Evolutionary conservation across 2,797 vertebrate genomes (phyloP).

Genomic region (Dendrocincla tyrannina): DNA sequence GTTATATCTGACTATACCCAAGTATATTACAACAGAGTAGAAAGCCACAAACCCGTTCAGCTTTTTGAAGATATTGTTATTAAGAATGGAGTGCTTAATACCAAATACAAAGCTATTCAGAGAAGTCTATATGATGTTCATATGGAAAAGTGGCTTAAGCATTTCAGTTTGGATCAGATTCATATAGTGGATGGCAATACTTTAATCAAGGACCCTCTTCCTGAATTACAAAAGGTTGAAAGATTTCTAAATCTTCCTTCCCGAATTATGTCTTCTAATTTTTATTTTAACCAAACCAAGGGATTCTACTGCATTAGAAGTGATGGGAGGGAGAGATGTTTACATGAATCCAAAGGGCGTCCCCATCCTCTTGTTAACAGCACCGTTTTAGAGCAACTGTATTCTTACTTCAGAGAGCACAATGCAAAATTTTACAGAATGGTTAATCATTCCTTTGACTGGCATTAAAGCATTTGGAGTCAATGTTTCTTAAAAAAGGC

Average conservation of each 20-base stretch:
- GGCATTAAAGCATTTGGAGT: slow-evolving; percentile 78
- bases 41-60: slow-evolving; percentile 92
- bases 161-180: slow-evolving; percentile 91
- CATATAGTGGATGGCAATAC: slow-evolving; percentile 92
- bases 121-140: slow-evolving; percentile 92
- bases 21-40: slow-evolving; percentile 93
- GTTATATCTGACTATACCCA: slow-evolving; percentile 96
- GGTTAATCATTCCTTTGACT: slow-evolving; percentile 90
- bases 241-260: slow-evolving; percentile 88
- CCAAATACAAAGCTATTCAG: slow-evolving; percentile 93
- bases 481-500: slow-evolving; percentile 8
- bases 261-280: slow-evolving; percentile 89
- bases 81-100: slow-evolving; percentile 88
- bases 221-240: slow-evolving; percentile 91
- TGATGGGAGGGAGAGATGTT: slow-evolving; percentile 89
- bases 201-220: slow-evolving; percentile 88
- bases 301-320: slow-evolving; percentile 94
- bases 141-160: slow-evolving; percentile 90
- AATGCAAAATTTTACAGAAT: slow-evolving; percentile 91
- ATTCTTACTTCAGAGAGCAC: slow-evolving; percentile 90
- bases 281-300: slow-evolving; percentile 97
- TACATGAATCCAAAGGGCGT: slow-evolving; percentile 93
- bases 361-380: slow-evolving; percentile 89
- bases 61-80: slow-evolving; percentile 92
- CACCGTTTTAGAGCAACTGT: slow-evolving; percentile 88